Evolutionary conservation across 2,797 vertebrate genomes (phyloP).

Genomic region (Halcyon leucocephala): DNA sequence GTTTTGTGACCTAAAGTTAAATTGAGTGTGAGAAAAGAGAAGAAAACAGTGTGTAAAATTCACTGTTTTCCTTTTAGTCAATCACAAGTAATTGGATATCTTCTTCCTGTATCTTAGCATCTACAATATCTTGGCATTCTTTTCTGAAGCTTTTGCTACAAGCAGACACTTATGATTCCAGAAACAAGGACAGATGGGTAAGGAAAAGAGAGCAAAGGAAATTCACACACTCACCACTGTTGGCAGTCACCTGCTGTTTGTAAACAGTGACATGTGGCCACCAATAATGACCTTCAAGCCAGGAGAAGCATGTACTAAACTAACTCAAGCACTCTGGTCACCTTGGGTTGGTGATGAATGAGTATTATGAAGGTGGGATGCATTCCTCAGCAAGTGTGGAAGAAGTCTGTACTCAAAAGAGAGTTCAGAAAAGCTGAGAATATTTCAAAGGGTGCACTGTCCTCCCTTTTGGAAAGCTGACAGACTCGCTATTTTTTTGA

Average conservation of each 20-base stretch:
- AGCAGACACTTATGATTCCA: background rate
- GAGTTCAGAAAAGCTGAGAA: slow-evolving; percentile 18
- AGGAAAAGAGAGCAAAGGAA: slow-evolving; percentile 57
- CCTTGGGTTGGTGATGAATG: background rate
- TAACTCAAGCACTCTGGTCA: background rate
- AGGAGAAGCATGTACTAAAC: slow-evolving; percentile 19
- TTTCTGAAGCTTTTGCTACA: background rate
- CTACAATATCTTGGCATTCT: background rate
- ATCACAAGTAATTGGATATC: background rate
- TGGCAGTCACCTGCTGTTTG: slow-evolving; percentile 78
- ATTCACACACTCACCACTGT: slow-evolving; percentile 56
- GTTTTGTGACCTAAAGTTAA: slow-evolving; percentile 33
- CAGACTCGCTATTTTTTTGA: slow-evolving; percentile 49
- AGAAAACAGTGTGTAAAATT: background rate
- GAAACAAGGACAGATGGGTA: slow-evolving; percentile 74
- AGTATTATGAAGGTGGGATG: background rate
- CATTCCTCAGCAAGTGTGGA: background rate
- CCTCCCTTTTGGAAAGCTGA: slow-evolving; percentile 50
- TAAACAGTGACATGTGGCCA: slow-evolving; percentile 81
- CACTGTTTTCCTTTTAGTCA: background rate
- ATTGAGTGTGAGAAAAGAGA: background rate
- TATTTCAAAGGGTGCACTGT: slow-evolving; percentile 2
- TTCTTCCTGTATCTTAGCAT: background rate
- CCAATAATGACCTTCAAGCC: slow-evolving; percentile 77
- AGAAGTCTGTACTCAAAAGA: background rate